Evolutionary conservation across 2,888 invertebrate species (phyloP).

Genomic region (Agelastica alni): DNA sequence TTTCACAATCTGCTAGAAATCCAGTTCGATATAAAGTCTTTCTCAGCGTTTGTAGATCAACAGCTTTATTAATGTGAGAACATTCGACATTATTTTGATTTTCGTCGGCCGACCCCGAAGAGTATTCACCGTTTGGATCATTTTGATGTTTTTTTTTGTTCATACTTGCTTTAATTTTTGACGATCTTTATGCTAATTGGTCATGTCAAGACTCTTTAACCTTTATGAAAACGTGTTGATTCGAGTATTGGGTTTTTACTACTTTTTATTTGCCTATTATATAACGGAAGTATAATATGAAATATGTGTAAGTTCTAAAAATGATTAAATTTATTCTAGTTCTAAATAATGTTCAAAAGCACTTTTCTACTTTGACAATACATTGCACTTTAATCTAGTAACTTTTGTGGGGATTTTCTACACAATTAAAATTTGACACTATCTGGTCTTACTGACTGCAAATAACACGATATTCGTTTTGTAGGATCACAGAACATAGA

Average conservation of each 20-base stretch:
- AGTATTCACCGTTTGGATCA: conserved; percentile 68
- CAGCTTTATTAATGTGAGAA: conserved; percentile 70
- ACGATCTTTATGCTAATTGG: conserved; percentile 26
- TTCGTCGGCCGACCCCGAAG: conserved; percentile 75
- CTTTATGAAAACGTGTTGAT: conserved; percentile 20
- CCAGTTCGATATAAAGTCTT: conserved; percentile 56
- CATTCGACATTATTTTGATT: conserved; percentile 65
- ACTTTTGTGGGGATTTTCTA: background rate
- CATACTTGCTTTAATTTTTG: conserved; percentile 56
- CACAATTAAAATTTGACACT: background rate
- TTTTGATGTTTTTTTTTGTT: conserved; percentile 76
- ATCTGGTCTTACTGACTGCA: background rate
- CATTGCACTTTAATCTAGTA: conserved; percentile 9
- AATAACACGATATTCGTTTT: too few species aligned
- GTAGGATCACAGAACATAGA: too few species aligned
- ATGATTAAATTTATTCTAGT: background rate
- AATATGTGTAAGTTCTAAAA: background rate
- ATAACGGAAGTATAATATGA: background rate
- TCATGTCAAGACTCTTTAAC: conserved; percentile 26
- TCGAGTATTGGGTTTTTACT: background rate
- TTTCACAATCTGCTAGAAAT: conserved; percentile 61
- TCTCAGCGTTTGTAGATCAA: conserved; percentile 66
- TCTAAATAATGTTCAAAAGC: conserved; percentile 1
- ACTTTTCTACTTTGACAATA: conserved; percentile 17
- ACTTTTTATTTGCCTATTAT: conserved; percentile 1